Base-by-base conservation (phyloP, 1,140 invertebrate genomes). In the Nasonia vitripennis region DNA sequence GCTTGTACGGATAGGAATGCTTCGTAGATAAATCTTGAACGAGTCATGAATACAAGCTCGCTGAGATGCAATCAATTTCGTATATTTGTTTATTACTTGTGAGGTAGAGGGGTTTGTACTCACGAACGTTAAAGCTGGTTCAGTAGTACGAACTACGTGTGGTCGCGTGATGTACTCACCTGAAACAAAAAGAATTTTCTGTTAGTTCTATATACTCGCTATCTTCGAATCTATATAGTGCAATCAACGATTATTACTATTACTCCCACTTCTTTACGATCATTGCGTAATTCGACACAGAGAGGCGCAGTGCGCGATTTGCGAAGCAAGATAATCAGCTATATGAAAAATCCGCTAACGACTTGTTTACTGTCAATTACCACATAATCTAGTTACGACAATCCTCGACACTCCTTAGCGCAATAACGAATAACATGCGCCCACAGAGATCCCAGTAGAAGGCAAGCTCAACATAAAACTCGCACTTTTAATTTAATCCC, bases 401-500 rank as follows among this genome's bases (percentile, higher is more conserved):
- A 45, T 1, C 5, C 34, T 4, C 67, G 48, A n/a, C 41, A 51
- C 41, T 20, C 51, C 12, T 48, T 45, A 14, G 37, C 23, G 37
- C 34, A 41, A 12, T 41, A 41, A 23, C 34, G 37, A 55, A 74
- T 55, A 37, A 75, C 31, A 17, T 27, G n/a, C 31, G n/a, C 62
- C 78, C 51, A 62, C 78, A 5, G 17, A 31, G 55, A 20, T 11
- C 14, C 78, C 70, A 37, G 48, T 5, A 51, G 48, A 51, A 51
- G 48, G 48, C 34, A 6, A 51, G 14, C 55, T 11, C 45, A 34
- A 51, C 4, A 31, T 31, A n/a, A 71, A 17, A 41, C 78, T 81
- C n/a, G 17, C 78, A 77, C 78, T 86, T 82, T 86, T 82, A 70
- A 82, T 78, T 86, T 80, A 74, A 86, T 82, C 79, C 9, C 37